Evolutionary conservation across 1,140 invertebrate species (phyloP).

Genomic region (Eumaeus atala): DNA sequence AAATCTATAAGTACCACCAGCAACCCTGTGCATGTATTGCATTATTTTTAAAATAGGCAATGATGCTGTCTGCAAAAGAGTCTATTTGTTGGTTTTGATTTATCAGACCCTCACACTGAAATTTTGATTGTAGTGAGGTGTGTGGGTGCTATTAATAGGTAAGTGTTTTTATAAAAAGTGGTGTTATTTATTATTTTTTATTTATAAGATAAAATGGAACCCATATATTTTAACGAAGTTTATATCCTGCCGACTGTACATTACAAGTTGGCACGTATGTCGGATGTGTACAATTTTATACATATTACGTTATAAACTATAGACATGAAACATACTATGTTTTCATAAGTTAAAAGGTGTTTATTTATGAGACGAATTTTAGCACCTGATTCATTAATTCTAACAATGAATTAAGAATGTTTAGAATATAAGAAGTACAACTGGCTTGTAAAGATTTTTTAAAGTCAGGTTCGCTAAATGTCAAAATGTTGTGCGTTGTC

Average conservation of each 20-base stretch:
- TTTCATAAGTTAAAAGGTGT: background rate
- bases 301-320: background rate
- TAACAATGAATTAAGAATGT: background rate
- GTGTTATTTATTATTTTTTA: no score
- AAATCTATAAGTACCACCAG: no score
- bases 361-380: conserved; percentile 2
- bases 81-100: no score
- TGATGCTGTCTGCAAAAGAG: no score
- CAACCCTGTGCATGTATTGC: no score
- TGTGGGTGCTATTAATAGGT: no score
- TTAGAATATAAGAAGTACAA: conserved; percentile 45
- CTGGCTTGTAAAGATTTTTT: conserved; percentile 43
- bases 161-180: no score
- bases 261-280: conserved; percentile 2
- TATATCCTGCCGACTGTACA: background rate
- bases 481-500: conserved; percentile 71
- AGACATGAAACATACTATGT: background rate
- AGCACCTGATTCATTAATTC: no score
- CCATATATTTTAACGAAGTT: no score
- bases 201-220: background rate
- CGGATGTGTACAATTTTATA: conserved; percentile 28
- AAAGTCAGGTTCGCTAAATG: conserved; percentile 49
- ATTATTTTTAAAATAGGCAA: no score
- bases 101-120: no score
- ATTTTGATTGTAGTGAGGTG: no score